Base-by-base conservation (phyloP, 2,113 vertebrate species). In the Azemiops feae region DNA sequence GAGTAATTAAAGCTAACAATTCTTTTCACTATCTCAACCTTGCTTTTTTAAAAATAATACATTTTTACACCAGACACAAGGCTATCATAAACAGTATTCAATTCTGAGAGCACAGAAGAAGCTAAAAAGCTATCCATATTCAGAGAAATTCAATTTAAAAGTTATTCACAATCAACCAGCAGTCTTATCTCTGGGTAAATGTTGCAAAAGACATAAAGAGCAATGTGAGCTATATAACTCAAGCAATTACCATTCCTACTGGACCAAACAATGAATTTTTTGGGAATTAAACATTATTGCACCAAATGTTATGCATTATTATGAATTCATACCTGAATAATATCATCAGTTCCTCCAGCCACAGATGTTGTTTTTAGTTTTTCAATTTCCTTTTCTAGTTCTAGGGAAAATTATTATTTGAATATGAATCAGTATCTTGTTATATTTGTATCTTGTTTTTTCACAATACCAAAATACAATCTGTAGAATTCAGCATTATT, bases 381-480 rank as follows among this genome's bases (percentile, higher is more conserved):
- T 96, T 98, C 98, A 93, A 99, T 96, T 96, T 99, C 98, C 95
- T 98, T 98, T 95, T 99, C 98, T 93, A 99, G 96, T 97, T 98
- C 99, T 99, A 97, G 91, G 96, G 94, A 89, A 92, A 90, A 86
- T 60, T 60, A 60, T 30, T 53, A 47, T 60, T 47, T 43, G 22
- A 90, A 30, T 90, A 25, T 43, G 45, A 25, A 43, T 53, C 23
- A 69, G 9, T 39, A 5, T 45, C 69, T 54, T 25, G 53, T 54
- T 34, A 34, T 47, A 60, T 54, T 22, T 47, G 30, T 47, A 58
- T 43, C 16, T n/a, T 18, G 9, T 50, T n/a, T 86, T 86, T 86
- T 9, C 12, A 47, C 45, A 86, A 58, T n/a, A 14, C 4, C 22
- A n/a, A 39, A 25, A 52, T 52, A 52, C 54, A 52, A n/a, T 57